These are phyloP conservation scores for Leptodactylus fallax DNA, from an alignment of 2,797 vertebrate species.

Conservation along the genomic window DNA sequence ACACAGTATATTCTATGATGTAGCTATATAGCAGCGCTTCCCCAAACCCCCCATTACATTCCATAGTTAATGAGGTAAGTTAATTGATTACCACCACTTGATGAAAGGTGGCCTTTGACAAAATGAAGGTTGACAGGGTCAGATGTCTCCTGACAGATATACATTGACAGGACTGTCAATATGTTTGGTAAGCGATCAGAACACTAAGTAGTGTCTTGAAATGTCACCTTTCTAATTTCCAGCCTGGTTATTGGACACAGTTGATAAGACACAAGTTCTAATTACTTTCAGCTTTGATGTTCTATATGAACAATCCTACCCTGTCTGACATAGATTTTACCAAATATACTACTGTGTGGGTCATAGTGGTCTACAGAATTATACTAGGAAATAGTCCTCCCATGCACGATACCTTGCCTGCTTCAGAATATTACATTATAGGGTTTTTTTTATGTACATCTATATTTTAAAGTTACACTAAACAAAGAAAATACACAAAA, in stretches of 20 bases:
- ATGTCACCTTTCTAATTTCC: conserved; percentile 15
- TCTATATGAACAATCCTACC: neutral
- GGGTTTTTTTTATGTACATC: too few species aligned
- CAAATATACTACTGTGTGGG: neutral
- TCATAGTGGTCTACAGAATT: neutral
- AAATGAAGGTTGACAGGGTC: conserved; percentile 26
- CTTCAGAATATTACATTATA: too few species aligned
- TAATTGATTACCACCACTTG: conserved; percentile 19
- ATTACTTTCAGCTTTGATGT: conserved; percentile 10
- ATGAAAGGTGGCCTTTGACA: conserved; percentile 1
- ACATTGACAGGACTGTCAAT: conserved; percentile 40
- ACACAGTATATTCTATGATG: neutral
- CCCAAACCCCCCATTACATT: neutral
- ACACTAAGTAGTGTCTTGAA: conserved; percentile 17
- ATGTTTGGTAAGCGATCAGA: conserved; percentile 25
- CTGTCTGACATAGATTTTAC: neutral
- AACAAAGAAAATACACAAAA: too few species aligned
- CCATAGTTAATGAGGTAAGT: neutral
- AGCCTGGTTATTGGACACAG: neutral
- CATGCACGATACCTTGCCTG: too few species aligned
- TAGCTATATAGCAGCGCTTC: neutral
- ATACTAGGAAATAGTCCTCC: too few species aligned
- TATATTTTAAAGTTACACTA: too few species aligned
- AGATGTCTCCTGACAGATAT: neutral
- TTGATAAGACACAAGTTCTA: neutral